Evolutionary conservation across 2,888 invertebrate genomes (phyloP).

Genomic region (Catocala nupta): DNA sequence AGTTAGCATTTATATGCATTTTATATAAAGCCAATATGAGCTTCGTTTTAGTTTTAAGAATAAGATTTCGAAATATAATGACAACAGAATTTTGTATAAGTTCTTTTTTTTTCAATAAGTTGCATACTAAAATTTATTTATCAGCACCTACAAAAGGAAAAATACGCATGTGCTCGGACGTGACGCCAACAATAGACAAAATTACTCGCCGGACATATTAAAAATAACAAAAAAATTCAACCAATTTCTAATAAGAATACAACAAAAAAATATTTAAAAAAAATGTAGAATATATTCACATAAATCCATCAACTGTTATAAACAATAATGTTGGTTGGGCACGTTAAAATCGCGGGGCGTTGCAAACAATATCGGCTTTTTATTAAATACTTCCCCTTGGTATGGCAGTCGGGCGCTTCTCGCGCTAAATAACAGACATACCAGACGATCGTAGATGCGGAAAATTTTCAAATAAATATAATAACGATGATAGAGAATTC

Average conservation of each 20-base stretch:
- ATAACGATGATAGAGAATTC: conserved; percentile 57
- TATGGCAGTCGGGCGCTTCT: conserved; percentile 50
- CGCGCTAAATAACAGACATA: conserved; percentile 62
- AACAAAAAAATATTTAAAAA: background rate
- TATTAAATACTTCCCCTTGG: conserved; percentile 63
- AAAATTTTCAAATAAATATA: conserved; percentile 64
- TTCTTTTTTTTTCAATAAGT: no score
- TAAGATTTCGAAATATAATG: no score
- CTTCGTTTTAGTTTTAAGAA: no score
- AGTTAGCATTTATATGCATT: no score
- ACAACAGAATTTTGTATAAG: no score
- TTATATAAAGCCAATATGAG: no score
- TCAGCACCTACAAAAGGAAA: no score
- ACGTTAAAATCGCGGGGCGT: conserved; percentile 58
- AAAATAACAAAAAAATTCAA: background rate
- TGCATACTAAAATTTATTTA: no score
- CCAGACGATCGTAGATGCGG: conserved; percentile 57
- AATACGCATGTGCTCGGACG: no score
- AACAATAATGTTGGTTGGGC: conserved; percentile 50
- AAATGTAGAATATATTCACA: conserved; percentile 35
- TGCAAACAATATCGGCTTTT: conserved; percentile 62
- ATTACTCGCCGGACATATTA: background rate
- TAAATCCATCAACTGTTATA: conserved; percentile 44
- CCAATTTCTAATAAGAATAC: background rate
- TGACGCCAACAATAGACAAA: no score